Base-by-base conservation (phyloP, 1,140 invertebrate genomes). In the Drosophila nannoptera region DNA sequence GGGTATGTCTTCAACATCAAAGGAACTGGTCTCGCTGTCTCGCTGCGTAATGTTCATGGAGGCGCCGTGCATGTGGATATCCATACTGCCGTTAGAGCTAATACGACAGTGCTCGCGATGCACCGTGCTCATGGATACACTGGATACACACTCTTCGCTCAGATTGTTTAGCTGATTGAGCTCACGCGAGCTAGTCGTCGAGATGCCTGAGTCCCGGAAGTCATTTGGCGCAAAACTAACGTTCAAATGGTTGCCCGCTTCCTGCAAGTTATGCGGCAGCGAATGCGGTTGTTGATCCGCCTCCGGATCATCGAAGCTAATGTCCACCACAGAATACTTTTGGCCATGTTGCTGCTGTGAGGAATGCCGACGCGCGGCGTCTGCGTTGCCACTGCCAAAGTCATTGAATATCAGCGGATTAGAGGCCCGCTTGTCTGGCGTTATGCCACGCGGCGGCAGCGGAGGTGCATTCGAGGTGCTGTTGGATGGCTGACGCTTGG, bases 361-460 rank as follows among this genome's bases (percentile, higher is more conserved):
- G 11, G 87, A 88, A 49, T 88, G 76, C 0, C 87, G 75, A 0
- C 87, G 68, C 0, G 80, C 80, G 7, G 82, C 69, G 5, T 58
- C 56, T 7, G 7, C 56, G n/a, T 35, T 40, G 11, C 68, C 78
- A n/a, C 43, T 36, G 12, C 68, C 78, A 56, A 88, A 87, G 61
- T 89, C 88, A 36, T 87, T 87, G 55, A 89, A 89, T 5, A 82
- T 73, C 22, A 87, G 33, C 0, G 88, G 87, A 75, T 89, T 89
- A 0, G 88, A 89, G 29, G 87, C 75, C 6, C 87, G 58, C 46
- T 89, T 88, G 14, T 89, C 90, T 31, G 88, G 88, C 69, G 90
- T 90, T 11, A 89, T 88, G 11, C 90, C 90, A 33, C 91, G 73
- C 7, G 91, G 90, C 4, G 91, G 91, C 58, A 92, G 67, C 4